Conservation (phyloP, 2,888 invertebrate species). For the Drosophila monieri region DNA sequence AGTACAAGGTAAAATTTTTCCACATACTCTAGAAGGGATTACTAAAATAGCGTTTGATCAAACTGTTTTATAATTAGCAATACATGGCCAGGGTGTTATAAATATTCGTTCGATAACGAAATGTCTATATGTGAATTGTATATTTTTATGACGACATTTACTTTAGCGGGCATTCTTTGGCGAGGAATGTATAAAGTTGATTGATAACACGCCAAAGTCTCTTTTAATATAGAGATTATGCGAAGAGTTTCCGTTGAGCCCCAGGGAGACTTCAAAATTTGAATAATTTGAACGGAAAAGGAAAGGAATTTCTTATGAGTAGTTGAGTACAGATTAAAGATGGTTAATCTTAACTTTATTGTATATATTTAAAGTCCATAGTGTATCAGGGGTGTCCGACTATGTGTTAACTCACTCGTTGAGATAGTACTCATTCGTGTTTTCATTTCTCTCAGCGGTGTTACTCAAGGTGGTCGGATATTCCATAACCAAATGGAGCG, state of each 20-base stretch:
- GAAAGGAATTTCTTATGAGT: neutral
- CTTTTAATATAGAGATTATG: slow-evolving; percentile 8
- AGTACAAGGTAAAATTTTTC: slow-evolving; percentile 81
- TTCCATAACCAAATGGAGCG: slow-evolving; percentile 77
- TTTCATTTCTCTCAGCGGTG: slow-evolving; percentile 51
- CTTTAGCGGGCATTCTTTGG: slow-evolving; percentile 42
- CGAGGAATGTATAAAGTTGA: slow-evolving; percentile 51
- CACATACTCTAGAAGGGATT: too few species aligned
- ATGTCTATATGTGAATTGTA: slow-evolving; percentile 33
- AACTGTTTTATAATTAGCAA: slow-evolving; percentile 6
- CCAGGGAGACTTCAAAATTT: neutral
- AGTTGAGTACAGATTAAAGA: neutral
- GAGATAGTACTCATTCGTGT: slow-evolving; percentile 19
- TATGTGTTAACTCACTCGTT: neutral
- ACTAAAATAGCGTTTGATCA: neutral
- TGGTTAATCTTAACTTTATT: neutral
- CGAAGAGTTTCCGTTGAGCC: neutral
- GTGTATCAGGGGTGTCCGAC: neutral
- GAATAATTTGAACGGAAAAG: neutral
- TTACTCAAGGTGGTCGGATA: slow-evolving; percentile 75
- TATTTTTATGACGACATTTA: slow-evolving; percentile 65
- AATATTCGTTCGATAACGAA: slow-evolving; percentile 59
- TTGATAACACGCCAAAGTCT: slow-evolving; percentile 45
- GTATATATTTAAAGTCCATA: neutral
- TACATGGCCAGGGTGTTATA: slow-evolving; percentile 43